These are phyloP conservation scores for Colletes gigas DNA, from an alignment of 1,140 invertebrate species.

Conservation along the genomic window DNA sequence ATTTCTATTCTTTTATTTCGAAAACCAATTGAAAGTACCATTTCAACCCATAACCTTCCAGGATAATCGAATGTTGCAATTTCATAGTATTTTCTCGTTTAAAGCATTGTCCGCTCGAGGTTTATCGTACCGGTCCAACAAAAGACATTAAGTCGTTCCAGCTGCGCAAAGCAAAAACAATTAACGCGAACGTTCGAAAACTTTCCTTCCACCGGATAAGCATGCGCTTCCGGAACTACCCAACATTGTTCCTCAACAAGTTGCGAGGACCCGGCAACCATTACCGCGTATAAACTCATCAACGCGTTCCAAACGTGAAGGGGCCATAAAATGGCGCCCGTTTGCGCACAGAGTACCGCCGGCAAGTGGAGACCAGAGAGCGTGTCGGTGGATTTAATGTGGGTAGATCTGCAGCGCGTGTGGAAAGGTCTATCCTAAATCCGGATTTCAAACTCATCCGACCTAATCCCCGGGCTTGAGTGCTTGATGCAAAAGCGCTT, in stretches of 20 bases:
- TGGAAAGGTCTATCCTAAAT: constrained; percentile 53
- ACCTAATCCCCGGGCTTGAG: constrained; percentile 48
- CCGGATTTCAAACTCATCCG: constrained; percentile 58
- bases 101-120: too few relatives aligned
- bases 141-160: neutral
- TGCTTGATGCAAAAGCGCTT: constrained; percentile 53
- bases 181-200: constrained; percentile 35
- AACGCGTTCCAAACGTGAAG: constrained; percentile 5
- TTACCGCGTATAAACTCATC: constrained; percentile 42
- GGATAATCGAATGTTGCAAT: too few relatives aligned
- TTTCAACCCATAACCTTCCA: too few relatives aligned
- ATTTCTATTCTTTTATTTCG: too few relatives aligned
- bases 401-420: constrained; percentile 8
- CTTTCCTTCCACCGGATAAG: neutral
- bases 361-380: constrained; percentile 8
- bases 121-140: neutral
- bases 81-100: too few relatives aligned
- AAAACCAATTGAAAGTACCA: too few relatives aligned
- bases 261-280: constrained; percentile 44
- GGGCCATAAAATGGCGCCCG: constrained; percentile 34
- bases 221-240: neutral
- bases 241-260: constrained; percentile 54
- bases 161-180: constrained; percentile 1
- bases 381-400: constrained; percentile 47
- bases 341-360: neutral